Conservation (phyloP, 2,113 vertebrate genomes). For the Atractosteus spatula region DNA sequence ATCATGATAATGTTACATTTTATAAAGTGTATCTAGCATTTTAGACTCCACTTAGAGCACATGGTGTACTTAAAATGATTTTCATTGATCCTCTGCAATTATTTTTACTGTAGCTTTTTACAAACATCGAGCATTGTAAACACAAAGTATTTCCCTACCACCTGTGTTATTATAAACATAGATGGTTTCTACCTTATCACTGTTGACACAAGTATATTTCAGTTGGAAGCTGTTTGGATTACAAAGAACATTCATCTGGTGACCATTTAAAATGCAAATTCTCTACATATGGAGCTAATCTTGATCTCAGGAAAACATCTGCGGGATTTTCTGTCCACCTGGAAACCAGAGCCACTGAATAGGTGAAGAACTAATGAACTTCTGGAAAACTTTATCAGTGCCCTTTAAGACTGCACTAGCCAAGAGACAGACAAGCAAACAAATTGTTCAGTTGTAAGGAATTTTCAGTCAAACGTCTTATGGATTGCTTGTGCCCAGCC, state of each 20-base stretch:
- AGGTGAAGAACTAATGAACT: too few relatives aligned
- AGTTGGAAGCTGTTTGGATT: conserved; percentile 39
- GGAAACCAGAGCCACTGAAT: conserved; percentile 13
- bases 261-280: conserved; percentile 43
- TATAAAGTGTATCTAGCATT: too few relatives aligned
- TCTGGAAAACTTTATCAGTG: too few relatives aligned
- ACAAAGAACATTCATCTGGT: conserved; percentile 32
- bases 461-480: too few relatives aligned
- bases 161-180: conserved; percentile 43
- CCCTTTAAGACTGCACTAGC: too few relatives aligned
- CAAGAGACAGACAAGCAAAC: too few relatives aligned
- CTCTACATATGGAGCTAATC: conserved; percentile 43
- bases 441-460: too few relatives aligned
- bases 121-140: conserved; percentile 21
- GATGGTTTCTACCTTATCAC: conserved; percentile 43
- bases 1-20: too few relatives aligned
- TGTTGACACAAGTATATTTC: conserved; percentile 40
- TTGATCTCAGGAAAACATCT: conserved; percentile 28
- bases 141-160: conserved; percentile 30
- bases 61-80: too few relatives aligned
- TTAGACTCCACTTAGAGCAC: too few relatives aligned
- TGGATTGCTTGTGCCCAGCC: too few relatives aligned
- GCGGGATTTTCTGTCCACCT: conserved; percentile 32
- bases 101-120: not conserved
- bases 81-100: not conserved